Percentiles rank a stretch among this genome's conserved stretches.
These are phyloP conservation scores for Sebastes oblongus DNA, from an alignment of 2,797 vertebrate species.

Conservation along the genomic window DNA sequence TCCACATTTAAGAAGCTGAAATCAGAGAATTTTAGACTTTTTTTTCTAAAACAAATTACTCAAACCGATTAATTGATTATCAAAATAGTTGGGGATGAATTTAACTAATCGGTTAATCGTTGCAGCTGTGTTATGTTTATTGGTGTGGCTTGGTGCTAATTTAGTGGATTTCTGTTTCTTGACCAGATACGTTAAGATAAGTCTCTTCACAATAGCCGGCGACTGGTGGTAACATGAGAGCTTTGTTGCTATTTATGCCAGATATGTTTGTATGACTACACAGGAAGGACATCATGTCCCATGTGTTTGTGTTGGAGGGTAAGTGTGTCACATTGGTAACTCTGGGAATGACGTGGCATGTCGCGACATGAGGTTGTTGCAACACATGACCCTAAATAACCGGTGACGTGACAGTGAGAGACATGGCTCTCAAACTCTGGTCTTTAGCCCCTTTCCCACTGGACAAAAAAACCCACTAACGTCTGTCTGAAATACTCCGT, in stretches of 20 bases:
- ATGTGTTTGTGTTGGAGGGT: background rate
- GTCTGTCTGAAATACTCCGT: background rate
- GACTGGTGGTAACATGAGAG: background rate
- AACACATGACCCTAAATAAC: slow-evolving; percentile 11
- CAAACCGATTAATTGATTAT: no score
- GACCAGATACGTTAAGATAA: accelerated
- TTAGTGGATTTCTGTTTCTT: background rate
- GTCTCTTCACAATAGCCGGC: background rate
- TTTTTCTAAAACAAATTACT: no score
- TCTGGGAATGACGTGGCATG: slow-evolving; percentile 9
- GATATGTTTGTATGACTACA: background rate
- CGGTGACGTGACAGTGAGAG: slow-evolving; percentile 45
- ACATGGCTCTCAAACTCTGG: background rate
- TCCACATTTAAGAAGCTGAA: no score
- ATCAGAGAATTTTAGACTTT: no score
- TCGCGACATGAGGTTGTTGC: background rate
- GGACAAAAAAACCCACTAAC: background rate
- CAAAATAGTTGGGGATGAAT: no score
- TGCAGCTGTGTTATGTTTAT: background rate
- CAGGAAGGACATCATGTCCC: background rate
- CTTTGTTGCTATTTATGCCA: background rate
- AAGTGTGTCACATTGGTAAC: background rate
- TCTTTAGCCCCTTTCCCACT: no score
- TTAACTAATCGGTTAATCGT: accelerated
- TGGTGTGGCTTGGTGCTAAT: background rate